Base-by-base conservation (phyloP, 2,888 invertebrate genomes). In the Standfussiana lucernea region DNA sequence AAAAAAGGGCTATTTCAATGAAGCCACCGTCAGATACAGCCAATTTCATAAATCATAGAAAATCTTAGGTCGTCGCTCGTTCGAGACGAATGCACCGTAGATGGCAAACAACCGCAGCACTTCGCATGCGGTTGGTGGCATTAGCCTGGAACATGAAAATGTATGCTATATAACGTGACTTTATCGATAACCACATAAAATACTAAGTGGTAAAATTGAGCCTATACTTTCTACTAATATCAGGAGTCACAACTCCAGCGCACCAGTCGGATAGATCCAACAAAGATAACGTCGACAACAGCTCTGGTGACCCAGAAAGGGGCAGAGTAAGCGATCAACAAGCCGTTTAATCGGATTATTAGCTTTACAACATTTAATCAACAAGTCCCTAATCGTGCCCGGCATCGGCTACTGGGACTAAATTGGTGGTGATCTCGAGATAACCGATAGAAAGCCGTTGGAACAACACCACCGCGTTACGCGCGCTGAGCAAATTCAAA, bases 361-460 rank as follows among this genome's bases (percentile, higher is more conserved):
- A 91, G 90, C 89, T 91, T 91, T 87, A 90, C 90, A 93, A 90
- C 90, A 91, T 93, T 93, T 90, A 93, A 93, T 94, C 93, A 93
- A 90, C 90, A 87, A 87, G 89, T 88, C 86, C 88, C 89, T 93
- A 91, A 95, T 94, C 93, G 91, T 83, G 88, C 87, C 75, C 89
- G 88, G 88, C 89, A 94, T 94, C 93, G 89, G 91, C 93, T 93
- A 92, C 94, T 91, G 93, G 93, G 93, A 93, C 91, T 91, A 93
- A 93, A 93, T 91, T 91, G 91, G 88, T 90, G 85, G 87, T 90
- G 95, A 95, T 95, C 91, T 89, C 87, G 86, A 93, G 95, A 96
- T 95, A 95, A 93, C 92, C 92, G 94, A 93, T 95, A 95, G 95
- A 96, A 96, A 96, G 95, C 93, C 91, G 93, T 92, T 93, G 90